These are phyloP conservation scores for Tympanuchus pallidicinctus DNA, from an alignment of 2,113 vertebrate genomes.

Conservation along the genomic window DNA sequence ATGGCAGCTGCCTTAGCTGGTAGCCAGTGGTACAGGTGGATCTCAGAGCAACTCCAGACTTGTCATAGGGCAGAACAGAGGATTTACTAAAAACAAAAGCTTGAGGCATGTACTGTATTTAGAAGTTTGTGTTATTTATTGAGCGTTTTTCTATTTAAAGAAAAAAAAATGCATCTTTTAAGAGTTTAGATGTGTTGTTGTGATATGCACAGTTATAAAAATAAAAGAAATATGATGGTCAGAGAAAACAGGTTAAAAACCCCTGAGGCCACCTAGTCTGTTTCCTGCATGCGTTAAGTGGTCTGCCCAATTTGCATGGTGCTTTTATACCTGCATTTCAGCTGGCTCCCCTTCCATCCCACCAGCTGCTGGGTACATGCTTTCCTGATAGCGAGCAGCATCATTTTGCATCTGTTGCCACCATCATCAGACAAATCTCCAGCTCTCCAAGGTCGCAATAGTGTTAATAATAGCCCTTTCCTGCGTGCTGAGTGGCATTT, in stretches of 20 bases:
- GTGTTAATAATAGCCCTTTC: neutral
- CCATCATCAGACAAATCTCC: neutral
- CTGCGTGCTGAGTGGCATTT: neutral
- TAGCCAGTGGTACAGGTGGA: neutral
- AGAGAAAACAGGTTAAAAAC: neutral
- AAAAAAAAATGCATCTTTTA: neutral
- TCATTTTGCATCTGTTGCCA: neutral
- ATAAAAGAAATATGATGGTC: neutral
- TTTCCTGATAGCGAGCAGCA: neutral
- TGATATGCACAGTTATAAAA: neutral
- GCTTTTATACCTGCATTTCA: neutral
- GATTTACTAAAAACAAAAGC: neutral
- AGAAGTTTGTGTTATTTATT: rapidly evolving
- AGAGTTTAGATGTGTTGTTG: neutral
- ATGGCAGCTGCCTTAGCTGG: neutral
- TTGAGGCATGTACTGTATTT: neutral
- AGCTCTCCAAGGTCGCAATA: neutral
- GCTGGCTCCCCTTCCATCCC: neutral
- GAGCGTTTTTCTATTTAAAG: neutral
- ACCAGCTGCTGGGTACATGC: rapidly evolving
- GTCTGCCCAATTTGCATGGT: neutral
- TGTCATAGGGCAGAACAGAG: neutral
- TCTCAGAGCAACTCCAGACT: neutral
- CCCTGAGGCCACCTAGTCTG: neutral
- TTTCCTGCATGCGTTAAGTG: neutral